Base-by-base conservation (phyloP, 2,888 invertebrate species). In the Cheilosia vulpina region DNA sequence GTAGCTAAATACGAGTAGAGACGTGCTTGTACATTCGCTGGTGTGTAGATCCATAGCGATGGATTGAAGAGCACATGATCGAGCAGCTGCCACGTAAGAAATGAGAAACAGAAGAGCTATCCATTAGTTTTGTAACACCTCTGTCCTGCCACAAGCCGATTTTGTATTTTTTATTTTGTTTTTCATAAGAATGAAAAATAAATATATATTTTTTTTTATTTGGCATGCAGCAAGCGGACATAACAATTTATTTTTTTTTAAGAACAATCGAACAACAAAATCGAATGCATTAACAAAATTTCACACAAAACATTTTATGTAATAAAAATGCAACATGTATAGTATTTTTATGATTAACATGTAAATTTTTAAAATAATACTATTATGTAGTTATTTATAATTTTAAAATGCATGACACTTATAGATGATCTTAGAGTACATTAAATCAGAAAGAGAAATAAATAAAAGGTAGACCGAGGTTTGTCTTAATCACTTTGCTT, bases 1-100 rank as follows among this genome's bases (percentile, higher is more conserved):
- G 98, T 98, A 53, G 99, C 98, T 93, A 99, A 93, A 93, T 99
- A 99, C 90, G 98, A 97, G 94, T 99, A 99, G 63, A 99, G 95
- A 88, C 96, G 94, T 57, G 97, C 97, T 93, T 99, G 99, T 9
- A 99, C 99, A 87, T 97, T 96, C 41, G 99, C 97, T 65, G 98
- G 97, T 13, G 99, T 98, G 93, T 99, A 98, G 90, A 99, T 99
- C 99, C 99, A 99, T 87, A 99, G 94, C 38, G 98, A 98, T 9
- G 99, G 99, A 94, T 99, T 99, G 95, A 99, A 99, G 88, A 99
- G 95, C 81, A 99, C 97, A 94, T 99, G 98, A 93, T 99, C 99
- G 94, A 99, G 94, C 89, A 99, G 95, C 96, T 99, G 98, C 96
- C 96, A 96, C 90, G 96, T 96, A 91, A 96, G 94, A 94, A 96